Percentiles rank a stretch among this genome's conserved stretches.
Evolutionary conservation across 2,113 vertebrate species (phyloP).

Genomic region (Indicator indicator): DNA sequence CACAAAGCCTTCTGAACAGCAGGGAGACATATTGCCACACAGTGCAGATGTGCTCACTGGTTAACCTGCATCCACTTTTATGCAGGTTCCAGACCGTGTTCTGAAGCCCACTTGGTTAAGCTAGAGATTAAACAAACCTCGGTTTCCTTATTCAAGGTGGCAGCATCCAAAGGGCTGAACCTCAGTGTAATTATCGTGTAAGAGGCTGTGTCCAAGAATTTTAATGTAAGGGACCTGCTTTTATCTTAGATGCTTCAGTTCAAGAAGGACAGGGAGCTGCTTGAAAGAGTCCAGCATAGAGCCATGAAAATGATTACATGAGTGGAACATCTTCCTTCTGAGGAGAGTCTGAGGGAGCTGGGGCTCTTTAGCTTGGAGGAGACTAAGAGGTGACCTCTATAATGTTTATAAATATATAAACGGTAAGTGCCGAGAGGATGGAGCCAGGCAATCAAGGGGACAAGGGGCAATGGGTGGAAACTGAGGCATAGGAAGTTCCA

Average conservation of each 20-base stretch:
- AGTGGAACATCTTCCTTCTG: too few species aligned
- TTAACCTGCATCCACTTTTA: neutral
- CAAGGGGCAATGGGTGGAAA: too few species aligned
- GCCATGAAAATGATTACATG: too few species aligned
- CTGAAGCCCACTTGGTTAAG: slow-evolving; percentile 8
- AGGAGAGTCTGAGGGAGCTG: too few species aligned
- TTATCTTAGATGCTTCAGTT: neutral
- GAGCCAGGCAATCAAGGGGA: too few species aligned
- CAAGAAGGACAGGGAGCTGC: too few species aligned
- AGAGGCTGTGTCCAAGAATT: neutral
- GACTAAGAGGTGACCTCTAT: too few species aligned
- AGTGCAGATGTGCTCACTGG: neutral
- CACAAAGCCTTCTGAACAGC: neutral
- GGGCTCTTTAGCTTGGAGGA: too few species aligned
- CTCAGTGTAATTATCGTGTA: neutral
- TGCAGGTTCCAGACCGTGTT: neutral
- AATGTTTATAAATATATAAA: too few species aligned
- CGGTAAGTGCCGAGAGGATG: too few species aligned
- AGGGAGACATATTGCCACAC: neutral
- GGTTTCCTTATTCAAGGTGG: neutral
- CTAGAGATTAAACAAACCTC: neutral
- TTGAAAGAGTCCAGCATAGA: too few species aligned
- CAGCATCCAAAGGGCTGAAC: neutral
- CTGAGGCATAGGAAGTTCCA: too few species aligned
- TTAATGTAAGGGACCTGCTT: neutral